A percentile compares a stretch with the other conserved stretches of the same genome.
phyloP scores from a whole-genome alignment of 2,113 vertebrate species.

The Apteryx owenii region DNA sequence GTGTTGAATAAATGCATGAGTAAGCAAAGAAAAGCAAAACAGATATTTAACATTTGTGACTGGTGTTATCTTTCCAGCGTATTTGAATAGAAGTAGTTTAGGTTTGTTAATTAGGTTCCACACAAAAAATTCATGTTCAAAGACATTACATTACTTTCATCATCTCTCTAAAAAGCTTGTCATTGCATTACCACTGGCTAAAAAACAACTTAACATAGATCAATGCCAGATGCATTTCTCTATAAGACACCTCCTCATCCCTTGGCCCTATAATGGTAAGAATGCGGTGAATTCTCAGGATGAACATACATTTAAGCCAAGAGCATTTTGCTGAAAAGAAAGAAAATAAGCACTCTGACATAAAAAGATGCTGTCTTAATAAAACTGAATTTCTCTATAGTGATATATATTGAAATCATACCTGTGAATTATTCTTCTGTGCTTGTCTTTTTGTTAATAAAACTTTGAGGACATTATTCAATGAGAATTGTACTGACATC shows the following conservation, averaged over 20 bases:
- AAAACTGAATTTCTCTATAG: neutral
- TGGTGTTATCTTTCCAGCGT: conserved; percentile 72
- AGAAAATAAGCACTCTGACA: neutral
- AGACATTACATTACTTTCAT: conserved; percentile 71
- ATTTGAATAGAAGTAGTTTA: conserved; percentile 71
- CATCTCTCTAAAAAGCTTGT: conserved; percentile 70
- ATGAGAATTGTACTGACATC: neutral
- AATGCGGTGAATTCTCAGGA: neutral
- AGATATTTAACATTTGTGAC: conserved; percentile 79
- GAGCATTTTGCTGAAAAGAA: neutral
- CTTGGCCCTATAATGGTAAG: neutral
- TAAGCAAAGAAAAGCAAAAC: conserved; percentile 79
- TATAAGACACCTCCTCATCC: conserved; percentile 11
- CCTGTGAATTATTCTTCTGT: neutral
- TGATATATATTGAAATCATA: neutral
- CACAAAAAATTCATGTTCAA: conserved; percentile 53
- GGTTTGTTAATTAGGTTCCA: conserved; percentile 73
- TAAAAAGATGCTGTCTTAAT: neutral
- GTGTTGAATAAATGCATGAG: conserved; percentile 81
- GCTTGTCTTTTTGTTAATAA: neutral
- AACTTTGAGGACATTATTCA: neutral
- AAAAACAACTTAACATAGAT: neutral
- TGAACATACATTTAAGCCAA: neutral
- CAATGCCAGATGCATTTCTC: conserved; percentile 41
- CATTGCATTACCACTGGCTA: conserved; percentile 18